Evolutionary conservation across 2,888 invertebrate genomes (phyloP).

Genomic region (Zootermopsis nevadensis): DNA sequence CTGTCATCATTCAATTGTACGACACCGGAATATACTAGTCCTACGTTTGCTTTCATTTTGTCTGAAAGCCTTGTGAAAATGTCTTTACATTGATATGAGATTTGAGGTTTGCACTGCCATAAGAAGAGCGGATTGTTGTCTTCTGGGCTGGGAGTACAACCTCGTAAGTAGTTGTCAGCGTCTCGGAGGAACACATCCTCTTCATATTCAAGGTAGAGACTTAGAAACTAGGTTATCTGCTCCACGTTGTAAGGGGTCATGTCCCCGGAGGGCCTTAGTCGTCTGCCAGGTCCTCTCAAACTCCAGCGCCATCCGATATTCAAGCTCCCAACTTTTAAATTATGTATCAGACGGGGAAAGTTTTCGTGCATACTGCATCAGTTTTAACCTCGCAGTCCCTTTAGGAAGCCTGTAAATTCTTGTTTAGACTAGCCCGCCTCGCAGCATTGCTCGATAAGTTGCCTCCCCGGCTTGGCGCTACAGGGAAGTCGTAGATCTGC

Average conservation of each 20-base stretch:
- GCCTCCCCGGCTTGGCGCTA: background rate
- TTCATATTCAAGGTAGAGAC: background rate
- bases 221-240: background rate
- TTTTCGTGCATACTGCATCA: background rate
- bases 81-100: background rate
- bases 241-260: background rate
- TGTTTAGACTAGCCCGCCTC: conserved; percentile 3
- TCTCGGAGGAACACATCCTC: too few relatives aligned
- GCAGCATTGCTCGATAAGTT: background rate
- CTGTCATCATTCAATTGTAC: background rate
- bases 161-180: too few relatives aligned
- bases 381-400: conserved; percentile 14
- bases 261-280: background rate
- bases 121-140: too few relatives aligned
- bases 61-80: background rate
- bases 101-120: background rate
- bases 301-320: background rate
- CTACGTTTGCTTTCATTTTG: background rate
- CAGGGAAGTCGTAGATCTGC: background rate
- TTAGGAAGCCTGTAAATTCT: conserved; percentile 1
- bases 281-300: background rate
- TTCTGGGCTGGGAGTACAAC: too few relatives aligned
- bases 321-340: background rate
- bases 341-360: background rate
- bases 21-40: background rate